These are phyloP conservation scores for Cydia amplana DNA, from an alignment of 1,140 invertebrate genomes.

Conservation along the genomic window DNA sequence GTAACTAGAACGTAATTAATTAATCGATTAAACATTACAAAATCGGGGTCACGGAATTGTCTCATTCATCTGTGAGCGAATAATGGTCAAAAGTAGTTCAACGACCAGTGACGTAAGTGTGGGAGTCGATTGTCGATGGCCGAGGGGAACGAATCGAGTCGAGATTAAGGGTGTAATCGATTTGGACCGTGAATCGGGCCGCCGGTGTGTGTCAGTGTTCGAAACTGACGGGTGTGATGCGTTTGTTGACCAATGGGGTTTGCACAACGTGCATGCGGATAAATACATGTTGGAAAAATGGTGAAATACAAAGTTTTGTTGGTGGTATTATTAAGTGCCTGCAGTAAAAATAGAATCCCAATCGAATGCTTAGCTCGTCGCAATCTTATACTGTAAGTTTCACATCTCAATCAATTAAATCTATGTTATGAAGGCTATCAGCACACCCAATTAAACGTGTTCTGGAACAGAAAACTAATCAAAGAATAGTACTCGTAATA, in stretches of 20 bases:
- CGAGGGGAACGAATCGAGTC: conserved; percentile 48
- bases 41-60: conserved; percentile 34
- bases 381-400: no score
- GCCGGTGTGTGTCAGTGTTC: conserved; percentile 38
- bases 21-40: conserved; percentile 26
- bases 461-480: no score
- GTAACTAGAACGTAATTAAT: conserved; percentile 29
- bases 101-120: conserved; percentile 23
- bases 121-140: conserved; percentile 27
- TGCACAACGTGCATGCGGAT: not conserved
- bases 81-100: conserved; percentile 22
- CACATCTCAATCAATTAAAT: no score
- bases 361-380: no score
- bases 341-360: no score
- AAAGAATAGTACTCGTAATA: no score
- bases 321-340: no score
- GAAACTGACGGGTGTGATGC: conserved; percentile 15
- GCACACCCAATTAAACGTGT: no score
- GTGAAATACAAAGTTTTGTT: not conserved
- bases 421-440: no score
- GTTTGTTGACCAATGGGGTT: conserved; percentile 18
- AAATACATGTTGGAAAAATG: not conserved
- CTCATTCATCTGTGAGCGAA: conserved; percentile 20
- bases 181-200: conserved; percentile 42
- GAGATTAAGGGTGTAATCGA: conserved; percentile 40